Evolutionary conservation across 2,888 invertebrate species (phyloP), one percentile per base, ranked within the genome.

Genomic region (Dione vanillae): DNA sequence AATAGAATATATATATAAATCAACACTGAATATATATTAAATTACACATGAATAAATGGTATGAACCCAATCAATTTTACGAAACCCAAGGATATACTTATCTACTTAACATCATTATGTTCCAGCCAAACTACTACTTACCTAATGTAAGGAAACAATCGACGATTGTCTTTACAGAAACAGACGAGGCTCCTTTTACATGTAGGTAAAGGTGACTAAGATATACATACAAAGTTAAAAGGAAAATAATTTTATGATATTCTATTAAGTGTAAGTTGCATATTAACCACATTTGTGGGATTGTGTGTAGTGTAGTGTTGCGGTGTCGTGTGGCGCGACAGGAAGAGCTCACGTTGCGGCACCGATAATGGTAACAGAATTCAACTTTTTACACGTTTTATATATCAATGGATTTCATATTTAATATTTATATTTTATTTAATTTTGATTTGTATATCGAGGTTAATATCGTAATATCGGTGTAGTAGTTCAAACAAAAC

Each of bases 221-320:
- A 64, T 49, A 51, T 49, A 51, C 49, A 64, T 64, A 37, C 40
- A 19, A 64, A 51, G 51, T n/a, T 12, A 40, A 51, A 64, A 19
- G 11, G 49, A 64, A 51, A 47, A 58, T 58, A 45, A 35, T 66
- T 47, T 56, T 54, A 56, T 66, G 40, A 40, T 67, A 56, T 41
- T 59, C 20, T 35, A 65, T 74, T 70, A 67, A 62, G 74, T 56
- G 20, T 70, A 59, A 65, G 72, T 70, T 66, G 67, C 65, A 69
- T 67, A 71, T 72, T 65, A 67, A 74, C 74, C 74, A 56, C 74
- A 74, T 84, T 84, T 82, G 84, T 85, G 78, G 85, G 80, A 71
- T 75, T 79, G 76, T 80, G 76, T 73, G 47, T 56, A 69, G 73
- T 70, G 62, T 84, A 79, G 80, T 82, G 77, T 64, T 64, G 41